Evolutionary conservation across 2,113 vertebrate species (phyloP).

Genomic region (Sebastes schlegelii): DNA sequence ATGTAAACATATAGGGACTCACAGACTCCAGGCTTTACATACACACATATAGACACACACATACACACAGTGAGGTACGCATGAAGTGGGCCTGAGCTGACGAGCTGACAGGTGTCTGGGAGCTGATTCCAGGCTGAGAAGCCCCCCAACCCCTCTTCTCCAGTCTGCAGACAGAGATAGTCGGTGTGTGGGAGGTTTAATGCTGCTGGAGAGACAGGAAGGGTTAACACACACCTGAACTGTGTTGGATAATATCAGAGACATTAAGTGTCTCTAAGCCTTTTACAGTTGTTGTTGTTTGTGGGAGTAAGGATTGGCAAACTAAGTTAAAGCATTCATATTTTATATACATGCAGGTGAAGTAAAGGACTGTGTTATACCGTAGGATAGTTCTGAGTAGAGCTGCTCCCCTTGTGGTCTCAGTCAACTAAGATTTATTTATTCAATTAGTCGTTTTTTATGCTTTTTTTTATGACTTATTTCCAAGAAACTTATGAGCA

Average conservation of each 20-base stretch:
- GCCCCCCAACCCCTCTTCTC: constrained; percentile 16
- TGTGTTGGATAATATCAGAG: neutral
- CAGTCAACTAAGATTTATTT: neutral
- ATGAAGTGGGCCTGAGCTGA: constrained; percentile 13
- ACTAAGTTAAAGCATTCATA: neutral
- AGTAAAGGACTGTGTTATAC: neutral
- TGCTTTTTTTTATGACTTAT: too few relatives aligned
- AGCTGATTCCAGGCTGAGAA: constrained; percentile 66
- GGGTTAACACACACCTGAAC: neutral
- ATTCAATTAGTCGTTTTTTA: too few relatives aligned
- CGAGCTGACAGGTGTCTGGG: constrained; percentile 53
- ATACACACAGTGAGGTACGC: neutral
- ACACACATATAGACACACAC: constrained; percentile 19
- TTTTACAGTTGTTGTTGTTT: neutral
- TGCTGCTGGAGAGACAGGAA: neutral
- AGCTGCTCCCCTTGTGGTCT: neutral
- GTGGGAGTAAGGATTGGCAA: neutral
- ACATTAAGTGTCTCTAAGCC: neutral
- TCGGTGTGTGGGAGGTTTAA: constrained; percentile 18
- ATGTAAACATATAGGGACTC: constrained; percentile 1
- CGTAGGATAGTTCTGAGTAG: neutral
- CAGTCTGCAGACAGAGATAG: constrained; percentile 18
- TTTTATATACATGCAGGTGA: neutral
- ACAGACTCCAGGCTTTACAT: neutral
- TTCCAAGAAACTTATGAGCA: too few relatives aligned